phyloP scores from a whole-genome alignment of 2,888 invertebrate species.

The Liodrosophila aerea region DNA sequence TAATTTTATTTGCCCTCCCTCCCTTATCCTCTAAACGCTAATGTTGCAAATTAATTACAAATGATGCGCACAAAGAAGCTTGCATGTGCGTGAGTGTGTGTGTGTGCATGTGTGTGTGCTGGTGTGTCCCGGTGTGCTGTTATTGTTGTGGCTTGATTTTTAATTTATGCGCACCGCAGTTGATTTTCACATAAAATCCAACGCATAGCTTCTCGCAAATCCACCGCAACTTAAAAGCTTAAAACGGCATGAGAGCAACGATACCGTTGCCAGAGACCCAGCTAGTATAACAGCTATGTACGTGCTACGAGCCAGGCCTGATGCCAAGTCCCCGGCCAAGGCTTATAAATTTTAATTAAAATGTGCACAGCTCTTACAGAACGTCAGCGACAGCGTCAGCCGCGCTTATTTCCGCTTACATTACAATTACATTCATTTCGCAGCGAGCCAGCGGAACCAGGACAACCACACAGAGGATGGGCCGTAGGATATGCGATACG shows the following conservation, averaged over 20 bases:
- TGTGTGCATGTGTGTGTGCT: conserved; percentile 9
- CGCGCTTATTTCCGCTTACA: conserved; percentile 75
- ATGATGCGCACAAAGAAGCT: conserved; percentile 52
- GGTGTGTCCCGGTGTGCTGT: conserved; percentile 7
- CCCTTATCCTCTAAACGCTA: conserved; percentile 40
- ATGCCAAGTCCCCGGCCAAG: conserved; percentile 69
- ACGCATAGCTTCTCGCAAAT: conserved; percentile 65
- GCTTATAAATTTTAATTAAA: conserved; percentile 78
- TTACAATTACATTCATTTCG: conserved; percentile 70
- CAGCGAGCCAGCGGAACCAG: conserved; percentile 7
- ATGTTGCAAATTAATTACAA: conserved; percentile 75
- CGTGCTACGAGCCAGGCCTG: conserved; percentile 3
- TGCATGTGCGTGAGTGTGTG: conserved; percentile 6
- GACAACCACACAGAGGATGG: too few relatives aligned
- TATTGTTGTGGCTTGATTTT: conserved; percentile 60
- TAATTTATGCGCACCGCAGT: conserved; percentile 76
- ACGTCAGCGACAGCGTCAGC: conserved; percentile 46
- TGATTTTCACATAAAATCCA: conserved; percentile 74
- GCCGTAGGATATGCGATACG: too few relatives aligned
- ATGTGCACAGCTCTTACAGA: conserved; percentile 55
- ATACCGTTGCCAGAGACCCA: conserved; percentile 15
- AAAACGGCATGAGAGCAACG: conserved; percentile 57
- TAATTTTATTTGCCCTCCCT: conserved; percentile 12
- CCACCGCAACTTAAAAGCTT: conserved; percentile 75
- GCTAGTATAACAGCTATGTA: neutral